These are phyloP conservation scores for Takifugu ocellatus DNA, from an alignment of 2,797 vertebrate genomes.

Conservation along the genomic window DNA sequence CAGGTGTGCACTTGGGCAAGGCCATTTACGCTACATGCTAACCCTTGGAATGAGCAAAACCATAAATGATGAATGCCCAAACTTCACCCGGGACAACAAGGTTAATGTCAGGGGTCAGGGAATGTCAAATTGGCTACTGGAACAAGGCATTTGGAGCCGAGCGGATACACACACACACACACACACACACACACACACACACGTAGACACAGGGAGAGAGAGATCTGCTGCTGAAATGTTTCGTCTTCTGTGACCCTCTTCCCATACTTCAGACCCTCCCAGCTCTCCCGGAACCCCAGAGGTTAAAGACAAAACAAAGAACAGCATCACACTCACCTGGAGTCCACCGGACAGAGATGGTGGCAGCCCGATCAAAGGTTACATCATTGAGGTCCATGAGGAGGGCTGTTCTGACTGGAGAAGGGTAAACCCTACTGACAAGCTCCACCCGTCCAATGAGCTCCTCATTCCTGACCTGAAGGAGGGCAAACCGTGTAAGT, in stretches of 20 bases:
- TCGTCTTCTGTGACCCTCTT: neutral
- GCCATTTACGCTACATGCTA: too few relatives aligned
- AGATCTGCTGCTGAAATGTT: neutral
- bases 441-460: conserved; percentile 86
- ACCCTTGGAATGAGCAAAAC: too few relatives aligned
- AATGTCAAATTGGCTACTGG: too few relatives aligned
- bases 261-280: conserved; percentile 77
- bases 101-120: too few relatives aligned
- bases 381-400: conserved; percentile 94
- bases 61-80: too few relatives aligned
- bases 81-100: too few relatives aligned
- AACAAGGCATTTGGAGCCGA: too few relatives aligned
- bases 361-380: conserved; percentile 91
- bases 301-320: conserved; percentile 92
- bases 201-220: too few relatives aligned
- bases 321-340: conserved; percentile 87
- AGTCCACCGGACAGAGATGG: conserved; percentile 90
- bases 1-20: too few relatives aligned
- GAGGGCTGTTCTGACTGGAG: conserved; percentile 91
- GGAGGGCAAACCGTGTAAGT: conserved; percentile 92
- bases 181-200: too few relatives aligned
- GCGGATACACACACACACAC: too few relatives aligned
- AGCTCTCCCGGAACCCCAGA: conserved; percentile 82
- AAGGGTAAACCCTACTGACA: conserved; percentile 87
- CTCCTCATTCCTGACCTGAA: conserved; percentile 88